Base-by-base conservation (phyloP, 2,888 invertebrate genomes). In the Pogonocherus hispidulus region DNA sequence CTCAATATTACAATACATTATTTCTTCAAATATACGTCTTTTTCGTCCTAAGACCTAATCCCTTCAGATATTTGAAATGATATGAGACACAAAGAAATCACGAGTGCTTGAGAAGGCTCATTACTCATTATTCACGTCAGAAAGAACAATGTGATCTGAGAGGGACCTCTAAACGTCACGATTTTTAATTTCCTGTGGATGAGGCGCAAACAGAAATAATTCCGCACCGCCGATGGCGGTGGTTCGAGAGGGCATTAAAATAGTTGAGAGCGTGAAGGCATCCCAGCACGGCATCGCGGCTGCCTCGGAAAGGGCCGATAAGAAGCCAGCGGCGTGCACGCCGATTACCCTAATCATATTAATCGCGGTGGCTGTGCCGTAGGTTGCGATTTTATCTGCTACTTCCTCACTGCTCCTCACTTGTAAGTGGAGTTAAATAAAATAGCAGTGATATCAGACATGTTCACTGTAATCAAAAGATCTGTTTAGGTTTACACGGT, bases 341-440 rank as follows among this genome's bases (percentile, higher is more conserved):
- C 70, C 75, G 79, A 81, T 80, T 80, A 80, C 79, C 76, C 79
- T 81, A 80, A 81, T 81, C 80, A 79, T 77, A 74, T 79, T 81
- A 81, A 81, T 80, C 80, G 80, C 78, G 79, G 76, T 65, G 69
- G 63, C 41, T 32, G 27, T 32, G 32, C 52, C 18, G 52, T 27
- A 27, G 52, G n/a, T n/a, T n/a, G n/a, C n/a, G n/a, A n/a, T n/a
- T n/a, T n/a, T n/a, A n/a, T n/a, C n/a, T n/a, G n/a, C n/a, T n/a
- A n/a, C n/a, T n/a, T n/a, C n/a, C n/a, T n/a, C n/a, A n/a, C n/a
- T n/a, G n/a, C n/a, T n/a, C n/a, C n/a, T n/a, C n/a, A n/a, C n/a
- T n/a, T n/a, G n/a, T n/a, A n/a, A n/a, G n/a, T n/a, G n/a, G n/a
- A n/a, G n/a, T n/a, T n/a, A n/a, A n/a, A n/a, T n/a, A n/a, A n/a